Evolutionary conservation across 2,113 vertebrate genomes (phyloP).

Genomic region (Coreoperca whiteheadi): DNA sequence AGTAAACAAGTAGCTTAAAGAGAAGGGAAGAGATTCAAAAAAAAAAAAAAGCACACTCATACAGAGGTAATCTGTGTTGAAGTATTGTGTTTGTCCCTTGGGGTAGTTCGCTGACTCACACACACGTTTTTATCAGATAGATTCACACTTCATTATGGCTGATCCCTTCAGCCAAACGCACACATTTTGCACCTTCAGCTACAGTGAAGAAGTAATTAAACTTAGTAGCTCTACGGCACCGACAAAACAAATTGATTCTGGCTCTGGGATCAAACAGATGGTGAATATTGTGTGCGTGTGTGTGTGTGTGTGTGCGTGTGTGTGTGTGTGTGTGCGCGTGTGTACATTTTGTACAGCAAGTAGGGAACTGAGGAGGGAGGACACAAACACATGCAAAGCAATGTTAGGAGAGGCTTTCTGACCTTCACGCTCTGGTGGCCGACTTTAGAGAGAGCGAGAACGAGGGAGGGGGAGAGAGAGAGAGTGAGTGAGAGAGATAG

Average conservation of each 20-base stretch:
- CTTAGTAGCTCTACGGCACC: not conserved
- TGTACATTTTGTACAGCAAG: not conserved
- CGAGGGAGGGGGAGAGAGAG: not conserved
- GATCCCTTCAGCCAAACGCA: constrained; percentile 32
- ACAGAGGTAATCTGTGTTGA: not conserved
- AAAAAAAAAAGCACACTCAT: not conserved
- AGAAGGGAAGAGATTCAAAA: not conserved
- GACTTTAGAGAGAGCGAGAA: not conserved
- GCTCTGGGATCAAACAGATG: constrained; percentile 30
- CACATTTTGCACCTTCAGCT: constrained; percentile 8
- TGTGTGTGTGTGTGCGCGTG: not conserved
- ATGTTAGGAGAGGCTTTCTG: not conserved
- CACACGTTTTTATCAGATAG: constrained; percentile 14
- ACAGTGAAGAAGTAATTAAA: constrained; percentile 48
- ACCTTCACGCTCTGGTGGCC: constrained; percentile 25
- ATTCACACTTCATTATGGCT: constrained; percentile 39
- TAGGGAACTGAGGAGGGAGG: not conserved
- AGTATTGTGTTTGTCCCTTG: constrained; percentile 13
- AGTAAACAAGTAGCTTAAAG: constrained; percentile 23
- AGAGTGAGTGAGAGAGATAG: not conserved
- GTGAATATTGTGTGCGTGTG: not conserved
- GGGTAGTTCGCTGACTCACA: constrained; percentile 13
- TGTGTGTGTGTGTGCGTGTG: no score
- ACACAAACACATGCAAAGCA: constrained; percentile 3
- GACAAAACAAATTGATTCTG: constrained; percentile 52